Conservation (phyloP, 2,888 invertebrate species). For the Dinocampus coccinellae region DNA sequence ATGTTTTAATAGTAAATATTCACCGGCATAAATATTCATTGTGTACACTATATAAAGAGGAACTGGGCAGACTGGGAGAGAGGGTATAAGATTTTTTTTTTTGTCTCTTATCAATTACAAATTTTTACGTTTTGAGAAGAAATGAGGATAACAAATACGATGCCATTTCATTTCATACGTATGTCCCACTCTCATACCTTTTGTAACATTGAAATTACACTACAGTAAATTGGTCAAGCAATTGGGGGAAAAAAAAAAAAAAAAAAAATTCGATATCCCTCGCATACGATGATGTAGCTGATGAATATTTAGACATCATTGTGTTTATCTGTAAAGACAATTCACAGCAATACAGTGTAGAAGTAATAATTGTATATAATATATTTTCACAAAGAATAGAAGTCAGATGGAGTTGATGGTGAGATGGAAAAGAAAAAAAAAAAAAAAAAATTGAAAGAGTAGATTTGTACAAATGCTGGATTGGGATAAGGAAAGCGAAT, state of each 20-base stretch:
- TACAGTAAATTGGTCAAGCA: not conserved
- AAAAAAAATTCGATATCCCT: not conserved
- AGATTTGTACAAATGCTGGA: conserved; percentile 5
- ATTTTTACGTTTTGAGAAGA: conserved; percentile 26
- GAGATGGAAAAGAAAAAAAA: conserved; percentile 24
- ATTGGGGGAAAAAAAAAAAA: not conserved
- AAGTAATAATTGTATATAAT: conserved; percentile 7
- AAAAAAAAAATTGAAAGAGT: conserved; percentile 18
- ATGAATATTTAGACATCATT: not conserved
- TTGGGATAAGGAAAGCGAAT: conserved; percentile 34
- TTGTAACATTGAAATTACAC: conserved; percentile 3
- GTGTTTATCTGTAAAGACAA: conserved; percentile 18
- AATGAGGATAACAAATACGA: conserved; percentile 33
- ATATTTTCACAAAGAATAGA: not conserved
- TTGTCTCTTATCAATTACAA: conserved; percentile 18
- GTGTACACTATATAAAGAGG: conserved; percentile 48
- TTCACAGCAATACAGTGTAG: not conserved
- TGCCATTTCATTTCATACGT: conserved; percentile 15
- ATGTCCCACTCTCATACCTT: not conserved
- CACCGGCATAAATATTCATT: conserved; percentile 51
- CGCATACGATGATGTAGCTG: not conserved
- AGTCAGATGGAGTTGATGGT: conserved; percentile 31
- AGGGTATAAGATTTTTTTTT: conserved; percentile 16
- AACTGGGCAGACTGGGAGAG: conserved; percentile 36
- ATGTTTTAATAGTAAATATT: conserved; percentile 50